These are phyloP conservation scores for Automeris io DNA, from an alignment of 2,888 invertebrate species.

Conservation along the genomic window DNA sequence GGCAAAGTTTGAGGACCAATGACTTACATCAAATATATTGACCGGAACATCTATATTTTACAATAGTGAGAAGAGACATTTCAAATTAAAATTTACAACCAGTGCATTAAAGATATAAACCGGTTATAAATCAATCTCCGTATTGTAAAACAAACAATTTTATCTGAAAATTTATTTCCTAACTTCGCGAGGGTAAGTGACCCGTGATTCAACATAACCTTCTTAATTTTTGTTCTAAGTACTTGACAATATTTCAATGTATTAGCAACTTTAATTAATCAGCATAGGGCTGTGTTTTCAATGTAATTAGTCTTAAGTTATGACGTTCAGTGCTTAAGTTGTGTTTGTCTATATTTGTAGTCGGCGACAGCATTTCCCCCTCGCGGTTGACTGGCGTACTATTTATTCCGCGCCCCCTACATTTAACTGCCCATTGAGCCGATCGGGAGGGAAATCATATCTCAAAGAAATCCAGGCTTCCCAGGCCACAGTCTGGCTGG, in stretches of 20 bases:
- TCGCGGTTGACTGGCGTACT: conserved; percentile 26
- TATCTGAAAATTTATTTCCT: conserved; percentile 41
- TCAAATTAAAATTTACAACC: neutral
- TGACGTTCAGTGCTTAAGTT: neutral
- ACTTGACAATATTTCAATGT: too few relatives aligned
- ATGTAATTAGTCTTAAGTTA: neutral
- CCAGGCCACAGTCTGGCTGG: conserved; percentile 14
- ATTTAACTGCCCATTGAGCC: conserved; percentile 46
- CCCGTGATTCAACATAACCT: conserved; percentile 46
- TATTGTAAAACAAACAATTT: conserved; percentile 17
- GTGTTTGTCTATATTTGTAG: conserved; percentile 18
- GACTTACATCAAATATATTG: too few relatives aligned
- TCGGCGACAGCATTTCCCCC: too few relatives aligned
- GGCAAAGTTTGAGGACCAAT: too few relatives aligned
- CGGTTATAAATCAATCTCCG: conserved; percentile 5
- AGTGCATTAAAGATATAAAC: conserved; percentile 1
- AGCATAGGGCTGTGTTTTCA: conserved; percentile 6
- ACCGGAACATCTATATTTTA: too few relatives aligned
- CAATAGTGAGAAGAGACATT: too few relatives aligned
- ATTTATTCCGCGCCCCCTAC: conserved; percentile 43
- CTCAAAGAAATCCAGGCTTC: conserved; percentile 15
- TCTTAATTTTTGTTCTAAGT: too few relatives aligned
- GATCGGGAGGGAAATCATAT: conserved; percentile 29
- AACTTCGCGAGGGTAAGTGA: conserved; percentile 55
- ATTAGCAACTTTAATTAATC: neutral